phyloP scores from a whole-genome alignment of 2,888 invertebrate species.

The Imbricaverruca yamaguchii region DNA sequence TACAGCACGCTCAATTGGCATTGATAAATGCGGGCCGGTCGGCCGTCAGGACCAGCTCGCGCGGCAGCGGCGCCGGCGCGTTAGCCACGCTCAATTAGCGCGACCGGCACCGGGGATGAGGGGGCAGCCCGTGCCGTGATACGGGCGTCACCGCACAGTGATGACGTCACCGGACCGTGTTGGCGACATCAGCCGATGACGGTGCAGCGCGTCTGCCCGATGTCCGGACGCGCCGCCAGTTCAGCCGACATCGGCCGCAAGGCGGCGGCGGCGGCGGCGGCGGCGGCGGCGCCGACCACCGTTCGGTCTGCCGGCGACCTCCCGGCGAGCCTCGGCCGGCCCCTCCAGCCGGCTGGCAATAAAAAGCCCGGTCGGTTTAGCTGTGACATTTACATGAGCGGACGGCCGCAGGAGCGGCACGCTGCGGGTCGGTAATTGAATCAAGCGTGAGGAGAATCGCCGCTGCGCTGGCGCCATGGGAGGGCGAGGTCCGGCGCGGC shows the following conservation, averaged over 20 bases:
- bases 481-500: too few species aligned
- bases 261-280: too few species aligned
- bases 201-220: background rate
- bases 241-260: too few species aligned
- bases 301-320: too few species aligned
- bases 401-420: background rate
- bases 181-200: too few species aligned
- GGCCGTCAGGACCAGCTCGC: background rate
- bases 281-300: too few species aligned
- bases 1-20: slow-evolving; percentile 9
- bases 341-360: background rate
- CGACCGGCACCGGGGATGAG: background rate
- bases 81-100: background rate
- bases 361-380: background rate
- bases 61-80: background rate
- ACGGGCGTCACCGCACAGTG: too few species aligned
- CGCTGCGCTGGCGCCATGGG: background rate
- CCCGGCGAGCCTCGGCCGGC: too few species aligned
- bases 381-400: slow-evolving; percentile 9
- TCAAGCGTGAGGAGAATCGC: background rate
- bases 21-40: background rate
- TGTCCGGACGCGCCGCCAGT: background rate
- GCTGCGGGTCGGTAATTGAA: background rate
- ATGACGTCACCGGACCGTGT: too few species aligned
- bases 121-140: background rate